A percentile compares a stretch with the other conserved stretches of the same genome.
Evolutionary conservation across 2,888 invertebrate genomes (phyloP).

Genomic region (Hirtodrosophila histrioides): DNA sequence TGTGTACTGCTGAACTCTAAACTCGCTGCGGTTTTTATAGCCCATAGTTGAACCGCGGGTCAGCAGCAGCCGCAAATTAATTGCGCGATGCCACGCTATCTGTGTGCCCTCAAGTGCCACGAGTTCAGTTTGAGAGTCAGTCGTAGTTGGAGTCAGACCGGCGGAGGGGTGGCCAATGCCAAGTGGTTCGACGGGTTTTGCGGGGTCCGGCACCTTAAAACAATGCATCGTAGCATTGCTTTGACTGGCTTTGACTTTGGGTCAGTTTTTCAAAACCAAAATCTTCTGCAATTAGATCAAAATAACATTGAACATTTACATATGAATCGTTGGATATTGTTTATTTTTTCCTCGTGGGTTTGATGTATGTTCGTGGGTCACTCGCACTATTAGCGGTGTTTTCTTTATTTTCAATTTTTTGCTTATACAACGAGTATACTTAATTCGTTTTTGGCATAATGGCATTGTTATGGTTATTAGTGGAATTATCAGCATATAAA

Average conservation of each 20-base stretch:
- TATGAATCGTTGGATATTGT: slow-evolving; percentile 53
- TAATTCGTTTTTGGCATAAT: slow-evolving; percentile 18
- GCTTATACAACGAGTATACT: background rate
- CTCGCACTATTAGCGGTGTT: slow-evolving; percentile 46
- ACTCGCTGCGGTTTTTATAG: slow-evolving; percentile 66
- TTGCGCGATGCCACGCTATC: slow-evolving; percentile 59
- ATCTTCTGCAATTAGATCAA: slow-evolving; percentile 74
- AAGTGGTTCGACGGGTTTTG: slow-evolving; percentile 70
- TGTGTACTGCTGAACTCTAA: slow-evolving; percentile 67
- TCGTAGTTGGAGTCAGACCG: background rate
- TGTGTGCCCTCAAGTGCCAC: slow-evolving; percentile 55
- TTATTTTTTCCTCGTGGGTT: slow-evolving; percentile 19
- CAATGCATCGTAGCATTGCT: slow-evolving; percentile 35
- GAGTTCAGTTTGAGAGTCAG: slow-evolving; percentile 17
- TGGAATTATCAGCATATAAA: slow-evolving; percentile 40
- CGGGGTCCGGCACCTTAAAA: slow-evolving; percentile 29
- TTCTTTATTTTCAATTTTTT: slow-evolving; percentile 18
- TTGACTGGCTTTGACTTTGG: slow-evolving; percentile 38
- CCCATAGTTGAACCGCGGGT: slow-evolving; percentile 45
- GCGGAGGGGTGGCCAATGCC: slow-evolving; percentile 61
- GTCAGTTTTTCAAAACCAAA: slow-evolving; percentile 38
- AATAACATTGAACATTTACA: slow-evolving; percentile 50
- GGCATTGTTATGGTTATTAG: slow-evolving; percentile 45
- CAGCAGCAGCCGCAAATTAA: slow-evolving; percentile 62
- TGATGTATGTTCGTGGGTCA: slow-evolving; percentile 71